A percentile compares a stretch with the other conserved stretches of the same genome.
Conservation (phyloP, 2,888 invertebrate species). For the Acleris holmiana region DNA sequence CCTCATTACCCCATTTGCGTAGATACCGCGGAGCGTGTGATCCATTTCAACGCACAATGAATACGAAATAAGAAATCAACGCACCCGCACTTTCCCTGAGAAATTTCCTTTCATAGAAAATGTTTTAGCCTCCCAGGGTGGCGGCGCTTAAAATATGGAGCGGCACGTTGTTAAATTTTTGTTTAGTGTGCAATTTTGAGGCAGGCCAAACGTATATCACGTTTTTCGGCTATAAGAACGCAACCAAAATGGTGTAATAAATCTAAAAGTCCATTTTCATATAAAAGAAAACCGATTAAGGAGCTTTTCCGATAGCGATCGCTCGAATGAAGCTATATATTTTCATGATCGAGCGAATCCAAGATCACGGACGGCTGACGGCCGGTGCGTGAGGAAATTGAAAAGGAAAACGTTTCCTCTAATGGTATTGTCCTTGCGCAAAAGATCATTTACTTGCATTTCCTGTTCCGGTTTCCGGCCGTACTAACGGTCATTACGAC, state of each 20-base stretch:
- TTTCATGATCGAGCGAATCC: conserved; percentile 81
- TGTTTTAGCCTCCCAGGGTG: conserved; percentile 59
- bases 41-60: conserved; percentile 76
- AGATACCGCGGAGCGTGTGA: conserved; percentile 62
- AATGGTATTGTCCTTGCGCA: conserved; percentile 65
- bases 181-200: conserved; percentile 76
- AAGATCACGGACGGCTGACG: conserved; percentile 79
- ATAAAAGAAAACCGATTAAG: conserved; percentile 84
- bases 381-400: conserved; percentile 79
- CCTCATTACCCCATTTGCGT: conserved; percentile 46
- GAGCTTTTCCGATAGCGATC: conserved; percentile 81
- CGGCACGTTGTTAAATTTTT: conserved; percentile 72
- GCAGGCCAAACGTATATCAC: conserved; percentile 70
- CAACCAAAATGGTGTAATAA: conserved; percentile 79
- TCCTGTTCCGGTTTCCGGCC: conserved; percentile 44
- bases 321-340: conserved; percentile 82
- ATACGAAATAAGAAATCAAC: conserved; percentile 81
- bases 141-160: conserved; percentile 69
- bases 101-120: conserved; percentile 72
- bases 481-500: conserved; percentile 35
- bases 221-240: conserved; percentile 68
- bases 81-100: conserved; percentile 72
- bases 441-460: conserved; percentile 58
- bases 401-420: conserved; percentile 74
- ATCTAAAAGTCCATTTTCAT: conserved; percentile 82